Evolutionary conservation across 2,113 vertebrate genomes (phyloP), one percentile per base, ranked within the genome.

Genomic region (Orycteropus afer): DNA sequence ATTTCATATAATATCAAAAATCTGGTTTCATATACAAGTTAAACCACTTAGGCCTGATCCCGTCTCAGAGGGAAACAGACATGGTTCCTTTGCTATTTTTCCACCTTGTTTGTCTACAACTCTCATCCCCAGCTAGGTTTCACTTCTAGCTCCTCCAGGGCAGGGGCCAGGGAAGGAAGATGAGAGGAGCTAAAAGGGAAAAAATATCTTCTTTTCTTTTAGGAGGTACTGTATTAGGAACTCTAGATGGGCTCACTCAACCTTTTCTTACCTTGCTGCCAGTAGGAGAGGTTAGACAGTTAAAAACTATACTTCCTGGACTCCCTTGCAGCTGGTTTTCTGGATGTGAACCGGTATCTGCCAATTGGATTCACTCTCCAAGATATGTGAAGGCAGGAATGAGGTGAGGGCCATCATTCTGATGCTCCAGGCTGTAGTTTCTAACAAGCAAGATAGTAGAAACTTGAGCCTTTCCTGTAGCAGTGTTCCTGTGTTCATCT

Each of bases 11-110:
- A 80, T 45, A 47, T 82, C 27, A 87, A 87, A 95, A 86, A 7
- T 74, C 34, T 51, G 63, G 92, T 95, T 90, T 96, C 29, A 65
- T 77, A 63, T 32, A 55, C 69, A 84, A 0, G 51, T 84, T 77
- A 86, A 82, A 84, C 23, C 34, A 71, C 20, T 29, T 5, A 82
- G 34, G 7, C 9, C 18, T 73, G 73, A 81, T 34, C 29, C 73
- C 81, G 25, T 78, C 73, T 95, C 53, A 69, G 86, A 90, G 69
- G 89, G 9, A 84, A 47, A 49, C 59, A 40, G 42, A 49, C 49
- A 47, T 22, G 13, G 7, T 18, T 17, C 73, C 23, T 78, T 40
- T 40, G 53, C 47, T 85, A 8, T n/a, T 71, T 76, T 49, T 32
- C 63, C 8, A 74, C 63, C 42, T 20, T 15, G 23, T 76, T 87